Evolutionary conservation across 2,888 invertebrate species (phyloP).

Genomic region (Rhamnusium bicolor): DNA sequence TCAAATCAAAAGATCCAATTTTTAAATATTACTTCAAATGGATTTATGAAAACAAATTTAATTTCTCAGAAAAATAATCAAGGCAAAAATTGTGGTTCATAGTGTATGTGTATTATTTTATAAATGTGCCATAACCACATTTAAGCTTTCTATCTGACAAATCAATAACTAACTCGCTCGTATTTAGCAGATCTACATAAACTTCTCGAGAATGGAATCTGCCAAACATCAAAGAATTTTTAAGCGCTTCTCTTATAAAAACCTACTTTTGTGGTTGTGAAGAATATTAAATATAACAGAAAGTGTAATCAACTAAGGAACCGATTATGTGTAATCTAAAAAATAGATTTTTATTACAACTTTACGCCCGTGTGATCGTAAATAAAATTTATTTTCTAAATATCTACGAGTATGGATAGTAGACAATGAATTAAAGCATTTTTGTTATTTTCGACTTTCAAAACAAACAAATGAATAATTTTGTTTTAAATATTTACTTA

Average conservation of each 20-base stretch:
- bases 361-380: neutral
- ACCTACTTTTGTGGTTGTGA: neutral
- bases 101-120: too few relatives aligned
- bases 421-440: neutral
- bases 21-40: too few relatives aligned
- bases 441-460: neutral
- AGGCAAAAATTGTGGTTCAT: too few relatives aligned
- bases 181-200: neutral
- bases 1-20: too few relatives aligned
- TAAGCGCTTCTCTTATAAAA: neutral
- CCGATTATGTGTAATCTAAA: neutral
- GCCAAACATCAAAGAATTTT: neutral
- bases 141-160: neutral
- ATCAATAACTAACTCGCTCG: neutral
- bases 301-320: neutral
- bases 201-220: neutral
- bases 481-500: neutral
- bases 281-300: neutral
- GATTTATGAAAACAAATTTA: too few relatives aligned
- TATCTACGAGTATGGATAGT: neutral
- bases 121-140: too few relatives aligned
- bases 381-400: neutral
- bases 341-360: neutral
- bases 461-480: neutral
- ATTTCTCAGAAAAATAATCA: too few relatives aligned